Percentiles rank a stretch among this genome's conserved stretches.
Conservation (phyloP, 2,888 invertebrate species). For the Imbricaverruca yamaguchii region DNA sequence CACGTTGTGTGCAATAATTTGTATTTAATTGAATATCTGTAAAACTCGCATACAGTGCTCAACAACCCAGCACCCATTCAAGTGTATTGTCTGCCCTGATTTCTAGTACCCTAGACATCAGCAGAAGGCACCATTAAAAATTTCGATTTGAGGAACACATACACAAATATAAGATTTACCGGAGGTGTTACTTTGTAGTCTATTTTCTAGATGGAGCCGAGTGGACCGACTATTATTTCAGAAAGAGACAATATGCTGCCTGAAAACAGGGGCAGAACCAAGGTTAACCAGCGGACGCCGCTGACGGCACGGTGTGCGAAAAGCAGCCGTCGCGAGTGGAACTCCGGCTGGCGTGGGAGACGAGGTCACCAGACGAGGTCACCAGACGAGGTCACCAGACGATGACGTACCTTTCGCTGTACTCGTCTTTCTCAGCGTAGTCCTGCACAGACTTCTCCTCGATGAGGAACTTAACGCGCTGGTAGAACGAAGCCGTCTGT, state of each 20-base stretch:
- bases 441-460: conserved; percentile 98
- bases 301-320: background rate
- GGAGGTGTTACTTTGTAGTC: too few species aligned
- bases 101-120: background rate
- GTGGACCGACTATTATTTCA: background rate
- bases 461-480: conserved; percentile 93
- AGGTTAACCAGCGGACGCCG: background rate
- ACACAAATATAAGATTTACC: too few species aligned
- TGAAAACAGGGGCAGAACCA: conserved; percentile 8
- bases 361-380: background rate
- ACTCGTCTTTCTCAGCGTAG: conserved; percentile 94
- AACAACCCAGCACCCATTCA: too few species aligned
- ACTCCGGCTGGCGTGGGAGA: background rate
- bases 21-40: too few species aligned
- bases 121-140: background rate
- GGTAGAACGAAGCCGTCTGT: conserved; percentile 94
- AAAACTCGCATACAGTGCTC: too few species aligned
- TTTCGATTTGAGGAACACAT: background rate
- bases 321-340: background rate
- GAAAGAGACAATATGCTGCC: conserved; percentile 25
- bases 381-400: background rate
- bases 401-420: conserved; percentile 88
- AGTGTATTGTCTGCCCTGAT: too few species aligned
- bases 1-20: too few species aligned
- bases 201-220: too few species aligned